phyloP scores from a whole-genome alignment of 2,797 vertebrate genomes.

The Platalea minor region DNA sequence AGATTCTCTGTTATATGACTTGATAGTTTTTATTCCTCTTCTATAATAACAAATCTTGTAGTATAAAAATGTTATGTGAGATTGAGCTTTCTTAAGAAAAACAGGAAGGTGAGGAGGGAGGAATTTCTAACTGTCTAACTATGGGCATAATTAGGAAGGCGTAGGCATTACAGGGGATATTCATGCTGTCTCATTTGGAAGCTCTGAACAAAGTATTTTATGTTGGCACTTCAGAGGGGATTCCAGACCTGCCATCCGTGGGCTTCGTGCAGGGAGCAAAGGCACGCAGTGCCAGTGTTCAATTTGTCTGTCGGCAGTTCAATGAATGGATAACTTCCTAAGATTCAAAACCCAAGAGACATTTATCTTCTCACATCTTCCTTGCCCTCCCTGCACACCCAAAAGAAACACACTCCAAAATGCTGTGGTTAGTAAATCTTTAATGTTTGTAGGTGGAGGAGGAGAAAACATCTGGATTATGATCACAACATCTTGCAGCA shows the following conservation, averaged over 20 bases:
- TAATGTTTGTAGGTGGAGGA: background rate
- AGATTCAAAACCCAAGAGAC: background rate
- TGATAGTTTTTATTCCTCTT: background rate
- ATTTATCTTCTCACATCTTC: background rate
- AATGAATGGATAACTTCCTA: background rate
- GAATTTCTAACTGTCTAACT: background rate
- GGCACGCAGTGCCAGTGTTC: background rate
- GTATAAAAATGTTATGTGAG: background rate
- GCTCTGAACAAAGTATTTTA: background rate
- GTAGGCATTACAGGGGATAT: background rate
- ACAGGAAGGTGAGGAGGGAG: background rate
- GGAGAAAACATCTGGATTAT: background rate
- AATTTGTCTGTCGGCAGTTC: background rate
- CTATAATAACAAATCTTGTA: background rate
- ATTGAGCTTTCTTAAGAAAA: background rate
- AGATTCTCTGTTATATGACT: background rate
- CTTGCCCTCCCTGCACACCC: fast-evolving
- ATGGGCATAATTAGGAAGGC: background rate
- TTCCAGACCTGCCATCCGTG: background rate
- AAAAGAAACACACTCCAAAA: background rate
- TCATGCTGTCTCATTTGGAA: background rate
- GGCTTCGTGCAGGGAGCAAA: background rate
- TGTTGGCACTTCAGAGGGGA: fast-evolving
- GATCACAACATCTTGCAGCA: background rate
- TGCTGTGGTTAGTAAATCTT: background rate